phyloP scores from a whole-genome alignment of 2,113 vertebrate genomes.

The Danio rerio region GRCz12tu NC_133179.1:19288001-19288500 shows the following conservation, averaged over 20 bases:
- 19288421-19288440: neutral
- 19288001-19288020: constrained; percentile 55
- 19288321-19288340: neutral
- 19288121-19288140: constrained; percentile 69
- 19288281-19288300: neutral
- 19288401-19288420: neutral
- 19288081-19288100: constrained; percentile 71
- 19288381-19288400: neutral
- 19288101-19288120: constrained; percentile 65
- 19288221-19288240: constrained; percentile 38
- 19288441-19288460: neutral
- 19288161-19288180: constrained; percentile 63
- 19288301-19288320: neutral
- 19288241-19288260: constrained; percentile 43
- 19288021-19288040: constrained; percentile 50
- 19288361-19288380: neutral
- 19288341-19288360: neutral
- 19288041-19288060: constrained; percentile 38
- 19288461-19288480: neutral
- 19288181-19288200: constrained; percentile 60
- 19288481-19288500: neutral
- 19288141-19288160: constrained; percentile 76
- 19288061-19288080: constrained; percentile 33
- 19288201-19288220: constrained; percentile 26
- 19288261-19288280: constrained; percentile 26